Evolutionary conservation across 2,113 vertebrate genomes (phyloP).

Genomic region (Ailurus styani): DNA sequence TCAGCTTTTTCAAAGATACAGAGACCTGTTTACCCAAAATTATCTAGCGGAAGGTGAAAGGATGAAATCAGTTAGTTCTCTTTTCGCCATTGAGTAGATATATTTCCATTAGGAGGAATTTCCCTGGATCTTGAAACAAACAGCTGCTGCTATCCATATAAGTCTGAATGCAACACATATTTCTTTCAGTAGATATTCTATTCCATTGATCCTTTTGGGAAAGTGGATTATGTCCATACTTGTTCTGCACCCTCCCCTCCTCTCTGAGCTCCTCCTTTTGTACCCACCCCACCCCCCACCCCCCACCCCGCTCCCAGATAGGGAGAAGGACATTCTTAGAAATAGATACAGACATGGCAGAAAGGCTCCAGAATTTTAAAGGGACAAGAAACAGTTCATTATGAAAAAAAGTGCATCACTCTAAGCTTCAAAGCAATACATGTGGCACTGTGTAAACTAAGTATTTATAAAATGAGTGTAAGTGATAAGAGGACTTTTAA

Average conservation of each 20-base stretch:
- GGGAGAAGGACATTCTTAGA: background rate
- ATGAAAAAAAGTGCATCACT: background rate
- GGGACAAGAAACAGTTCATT: background rate
- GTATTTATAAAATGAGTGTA: background rate
- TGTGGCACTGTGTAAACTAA: background rate
- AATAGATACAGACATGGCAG: background rate
- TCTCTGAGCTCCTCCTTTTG: background rate
- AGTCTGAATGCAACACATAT: background rate
- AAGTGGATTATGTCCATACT: background rate
- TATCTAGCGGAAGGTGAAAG: background rate
- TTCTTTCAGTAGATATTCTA: background rate
- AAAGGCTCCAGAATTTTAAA: constrained; percentile 15
- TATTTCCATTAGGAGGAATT: background rate
- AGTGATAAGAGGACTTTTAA: background rate
- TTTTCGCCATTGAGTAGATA: background rate
- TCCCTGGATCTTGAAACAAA: constrained; percentile 8
- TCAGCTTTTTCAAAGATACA: background rate
- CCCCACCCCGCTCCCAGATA: background rate
- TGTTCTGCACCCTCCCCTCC: background rate
- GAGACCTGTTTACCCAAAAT: background rate
- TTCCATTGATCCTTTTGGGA: constrained; percentile 12
- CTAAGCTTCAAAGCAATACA: background rate
- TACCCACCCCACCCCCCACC: background rate
- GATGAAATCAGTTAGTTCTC: background rate
- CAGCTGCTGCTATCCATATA: background rate